Conservation (phyloP, 2,797 vertebrate genomes). For the Craterocephalus amniculus region DNA sequence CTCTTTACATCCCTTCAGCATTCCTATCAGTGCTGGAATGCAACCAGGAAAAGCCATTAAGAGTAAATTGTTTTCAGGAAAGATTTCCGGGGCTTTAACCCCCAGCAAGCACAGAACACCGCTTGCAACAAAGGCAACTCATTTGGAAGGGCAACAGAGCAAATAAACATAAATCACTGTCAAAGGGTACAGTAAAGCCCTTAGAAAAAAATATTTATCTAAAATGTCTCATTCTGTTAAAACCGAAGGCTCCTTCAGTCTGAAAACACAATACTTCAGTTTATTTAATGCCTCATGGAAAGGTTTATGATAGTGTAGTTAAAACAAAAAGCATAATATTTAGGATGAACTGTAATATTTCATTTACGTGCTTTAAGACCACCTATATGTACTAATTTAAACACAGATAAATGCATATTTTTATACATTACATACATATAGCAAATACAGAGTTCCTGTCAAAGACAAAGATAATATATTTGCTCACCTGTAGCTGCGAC, state of each 20-base stretch:
- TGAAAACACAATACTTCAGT: not conserved
- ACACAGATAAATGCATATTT: not conserved
- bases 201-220: not conserved
- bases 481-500: slow-evolving; percentile 89
- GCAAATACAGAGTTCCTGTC: not conserved
- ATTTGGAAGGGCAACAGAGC: not conserved
- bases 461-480: slow-evolving; percentile 10
- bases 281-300: no score
- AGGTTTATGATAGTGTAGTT: rapidly evolving
- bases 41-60: not conserved
- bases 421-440: not conserved
- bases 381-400: not conserved
- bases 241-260: not conserved
- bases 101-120: not conserved
- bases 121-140: not conserved
- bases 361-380: not conserved
- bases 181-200: not conserved
- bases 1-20: not conserved
- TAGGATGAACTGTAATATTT: not conserved
- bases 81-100: not conserved
- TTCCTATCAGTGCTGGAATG: not conserved
- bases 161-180: not conserved
- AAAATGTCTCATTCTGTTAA: not conserved
- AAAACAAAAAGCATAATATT: not conserved
- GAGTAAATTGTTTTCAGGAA: not conserved